Evolutionary conservation across 1,140 invertebrate genomes (phyloP).

Genomic region (Meteorus sp.): DNA sequence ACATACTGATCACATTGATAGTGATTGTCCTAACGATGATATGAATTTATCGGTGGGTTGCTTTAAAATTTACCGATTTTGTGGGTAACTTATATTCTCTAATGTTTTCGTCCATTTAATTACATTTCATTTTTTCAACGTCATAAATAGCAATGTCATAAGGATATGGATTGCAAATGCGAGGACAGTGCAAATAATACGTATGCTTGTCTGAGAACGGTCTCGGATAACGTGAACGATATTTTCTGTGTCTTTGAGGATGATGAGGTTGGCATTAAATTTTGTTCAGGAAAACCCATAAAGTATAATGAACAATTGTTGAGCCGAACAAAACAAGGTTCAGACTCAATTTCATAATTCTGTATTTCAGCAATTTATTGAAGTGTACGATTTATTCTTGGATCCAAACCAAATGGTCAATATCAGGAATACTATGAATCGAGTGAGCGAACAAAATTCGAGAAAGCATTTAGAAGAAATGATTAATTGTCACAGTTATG

Average conservation of each 20-base stretch:
- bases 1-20: constrained; percentile 59
- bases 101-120: constrained; percentile 16
- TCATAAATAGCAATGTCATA: constrained; percentile 65
- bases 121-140: constrained; percentile 19
- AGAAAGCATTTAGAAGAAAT: constrained; percentile 52
- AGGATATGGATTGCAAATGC: constrained; percentile 75
- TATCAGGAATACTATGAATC: constrained; percentile 59
- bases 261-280: constrained; percentile 61
- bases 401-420: constrained; percentile 76
- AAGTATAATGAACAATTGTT: constrained; percentile 7
- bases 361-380: constrained; percentile 66
- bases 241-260: constrained; percentile 80
- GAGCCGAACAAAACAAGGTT: too few relatives aligned
- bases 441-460: constrained; percentile 52
- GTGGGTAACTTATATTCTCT: neutral
- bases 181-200: constrained; percentile 84
- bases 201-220: constrained; percentile 72
- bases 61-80: neutral
- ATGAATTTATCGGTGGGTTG: constrained; percentile 59
- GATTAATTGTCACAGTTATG: constrained; percentile 46
- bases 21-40: constrained; percentile 63
- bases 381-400: constrained; percentile 68
- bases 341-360: too few relatives aligned
- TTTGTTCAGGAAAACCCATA: neutral
- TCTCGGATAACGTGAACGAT: constrained; percentile 61